Conservation (phyloP, 2,797 vertebrate species). For the Aulostomus chinensis region DNA sequence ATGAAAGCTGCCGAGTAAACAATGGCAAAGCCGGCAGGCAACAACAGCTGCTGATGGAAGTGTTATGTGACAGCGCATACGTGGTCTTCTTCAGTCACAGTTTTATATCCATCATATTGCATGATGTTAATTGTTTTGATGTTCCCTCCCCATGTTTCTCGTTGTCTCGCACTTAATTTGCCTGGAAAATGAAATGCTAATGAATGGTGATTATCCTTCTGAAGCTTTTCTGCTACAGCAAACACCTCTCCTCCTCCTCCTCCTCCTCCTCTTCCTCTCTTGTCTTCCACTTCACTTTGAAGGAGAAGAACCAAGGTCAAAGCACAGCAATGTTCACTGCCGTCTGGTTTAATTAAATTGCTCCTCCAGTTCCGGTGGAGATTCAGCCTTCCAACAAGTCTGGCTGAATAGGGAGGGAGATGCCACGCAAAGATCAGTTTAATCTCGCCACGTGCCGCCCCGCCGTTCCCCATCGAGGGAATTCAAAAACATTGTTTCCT, state of each 20-base stretch:
- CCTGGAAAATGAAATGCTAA: conserved; percentile 42
- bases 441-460: conserved; percentile 10
- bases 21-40: conserved; percentile 15
- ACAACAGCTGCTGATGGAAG: conserved; percentile 10
- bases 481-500: conserved; percentile 33
- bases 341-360: conserved; percentile 60
- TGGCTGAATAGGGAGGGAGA: conserved; percentile 21
- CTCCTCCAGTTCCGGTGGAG: conserved; percentile 15
- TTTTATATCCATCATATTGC: too few relatives aligned
- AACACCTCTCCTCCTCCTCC: conserved; percentile 13
- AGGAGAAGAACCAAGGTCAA: conserved; percentile 54
- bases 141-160: conserved; percentile 10
- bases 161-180: conserved; percentile 28
- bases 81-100: conserved; percentile 3
- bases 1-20: conserved; percentile 29
- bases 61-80: not conserved
- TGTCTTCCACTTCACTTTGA: conserved; percentile 42
- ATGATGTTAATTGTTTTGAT: conserved; percentile 20
- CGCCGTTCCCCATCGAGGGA: conserved; percentile 13
- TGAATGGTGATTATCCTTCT: conserved; percentile 49
- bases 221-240: conserved; percentile 17
- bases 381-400: conserved; percentile 12
- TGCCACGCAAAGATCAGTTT: conserved; percentile 31
- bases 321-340: conserved; percentile 17
- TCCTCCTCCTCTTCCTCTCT: not conserved